A percentile compares a stretch with the other conserved stretches of the same genome.
Evolutionary conservation across 2,113 vertebrate species (phyloP).

Genomic region (Cyanistes caeruleus): DNA sequence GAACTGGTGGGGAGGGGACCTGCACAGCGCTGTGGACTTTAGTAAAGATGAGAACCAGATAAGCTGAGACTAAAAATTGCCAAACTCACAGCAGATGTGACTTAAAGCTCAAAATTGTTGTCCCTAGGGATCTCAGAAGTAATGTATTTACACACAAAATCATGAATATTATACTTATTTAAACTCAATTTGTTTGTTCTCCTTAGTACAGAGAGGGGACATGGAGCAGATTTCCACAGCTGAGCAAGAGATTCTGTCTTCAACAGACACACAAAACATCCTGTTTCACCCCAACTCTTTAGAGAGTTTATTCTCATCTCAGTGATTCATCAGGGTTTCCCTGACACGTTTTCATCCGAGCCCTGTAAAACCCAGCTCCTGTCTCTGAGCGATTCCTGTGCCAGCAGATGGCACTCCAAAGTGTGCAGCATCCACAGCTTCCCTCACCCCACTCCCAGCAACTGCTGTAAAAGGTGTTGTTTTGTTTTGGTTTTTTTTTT

Average conservation of each 20-base stretch:
- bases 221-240: not conserved
- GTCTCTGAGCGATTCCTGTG: fast-evolving
- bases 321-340: not conserved
- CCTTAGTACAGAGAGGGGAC: not conserved
- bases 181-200: not conserved
- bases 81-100: not conserved
- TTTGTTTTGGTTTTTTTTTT: not conserved
- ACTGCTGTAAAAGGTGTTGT: not conserved
- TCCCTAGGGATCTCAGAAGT: not conserved
- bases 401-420: conserved; percentile 59
- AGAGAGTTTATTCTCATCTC: not conserved
- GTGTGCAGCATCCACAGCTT: not conserved
- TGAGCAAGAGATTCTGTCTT: not conserved
- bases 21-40: not conserved
- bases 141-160: not conserved
- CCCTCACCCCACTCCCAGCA: not conserved
- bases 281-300: not conserved
- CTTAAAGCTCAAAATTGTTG: not conserved
- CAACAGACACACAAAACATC: not conserved
- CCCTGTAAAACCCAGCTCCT: not conserved
- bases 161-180: not conserved
- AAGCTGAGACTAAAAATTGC: not conserved
- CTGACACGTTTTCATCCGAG: not conserved
- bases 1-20: not conserved
- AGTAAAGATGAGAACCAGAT: not conserved